These are phyloP conservation scores for Girardinus metallicus DNA, from an alignment of 2,797 vertebrate species.

Conservation along the genomic window DNA sequence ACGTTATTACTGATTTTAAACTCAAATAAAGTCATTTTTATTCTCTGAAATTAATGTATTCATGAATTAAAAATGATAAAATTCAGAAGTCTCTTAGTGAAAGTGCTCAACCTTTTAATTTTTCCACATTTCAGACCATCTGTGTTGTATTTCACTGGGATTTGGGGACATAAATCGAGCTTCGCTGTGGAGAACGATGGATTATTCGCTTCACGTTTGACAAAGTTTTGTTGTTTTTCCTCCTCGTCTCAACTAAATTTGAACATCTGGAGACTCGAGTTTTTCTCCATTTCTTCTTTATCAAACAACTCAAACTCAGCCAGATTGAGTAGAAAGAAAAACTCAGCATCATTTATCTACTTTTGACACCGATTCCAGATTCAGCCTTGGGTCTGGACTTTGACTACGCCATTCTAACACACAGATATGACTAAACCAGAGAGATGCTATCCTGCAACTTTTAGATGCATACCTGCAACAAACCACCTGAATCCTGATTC, in stretches of 20 bases:
- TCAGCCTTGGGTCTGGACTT: not conserved
- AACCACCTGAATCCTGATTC: not conserved
- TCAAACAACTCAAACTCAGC: not conserved
- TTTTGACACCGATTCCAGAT: not conserved
- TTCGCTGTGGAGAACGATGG: not conserved
- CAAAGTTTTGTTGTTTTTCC: not conserved
- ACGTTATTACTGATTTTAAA: not conserved
- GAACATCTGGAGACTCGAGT: not conserved
- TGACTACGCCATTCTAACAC: not conserved
- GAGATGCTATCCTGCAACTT: not conserved
- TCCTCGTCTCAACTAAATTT: not conserved
- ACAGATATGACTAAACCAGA: not conserved
- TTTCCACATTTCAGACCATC: not conserved
- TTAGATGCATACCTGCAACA: not conserved
- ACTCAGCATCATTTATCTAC: not conserved
- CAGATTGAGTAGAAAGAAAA: not conserved
- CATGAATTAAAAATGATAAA: not conserved
- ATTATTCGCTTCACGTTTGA: not conserved
- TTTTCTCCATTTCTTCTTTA: not conserved
- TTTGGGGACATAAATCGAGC: not conserved
- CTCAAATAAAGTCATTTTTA: not conserved
- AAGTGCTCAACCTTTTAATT: not conserved
- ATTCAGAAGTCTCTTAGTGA: not conserved
- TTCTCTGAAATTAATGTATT: not conserved
- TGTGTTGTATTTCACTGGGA: not conserved